Conservation (phyloP, 1,140 invertebrate species). For the Procambarus virginalis region DNA sequence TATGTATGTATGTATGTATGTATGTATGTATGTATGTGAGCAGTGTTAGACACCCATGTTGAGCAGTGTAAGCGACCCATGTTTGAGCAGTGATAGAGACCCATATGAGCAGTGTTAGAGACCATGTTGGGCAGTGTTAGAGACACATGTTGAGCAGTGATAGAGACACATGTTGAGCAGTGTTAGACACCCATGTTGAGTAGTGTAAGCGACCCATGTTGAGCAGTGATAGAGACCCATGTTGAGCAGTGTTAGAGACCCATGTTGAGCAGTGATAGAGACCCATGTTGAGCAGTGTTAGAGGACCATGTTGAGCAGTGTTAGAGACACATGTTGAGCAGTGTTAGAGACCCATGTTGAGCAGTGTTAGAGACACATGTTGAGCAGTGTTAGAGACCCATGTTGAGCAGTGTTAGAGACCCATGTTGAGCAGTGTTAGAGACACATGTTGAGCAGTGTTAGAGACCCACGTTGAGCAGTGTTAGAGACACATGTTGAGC, state of each 20-base stretch:
- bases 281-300: background rate
- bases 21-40: background rate
- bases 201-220: background rate
- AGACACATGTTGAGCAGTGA: background rate
- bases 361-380: background rate
- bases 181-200: background rate
- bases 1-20: background rate
- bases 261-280: background rate
- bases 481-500: too few species aligned
- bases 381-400: background rate
- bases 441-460: background rate
- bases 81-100: background rate
- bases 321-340: background rate
- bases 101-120: background rate
- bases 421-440: background rate
- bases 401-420: background rate
- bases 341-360: background rate
- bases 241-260: background rate
- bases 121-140: background rate
- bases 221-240: background rate
- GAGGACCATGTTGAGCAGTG: background rate
- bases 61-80: background rate
- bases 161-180: background rate
- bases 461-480: background rate
- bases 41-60: background rate